These are phyloP conservation scores for Aptenodytes forsteri DNA, from an alignment of 2,113 vertebrate genomes.

Conservation along the genomic window DNA sequence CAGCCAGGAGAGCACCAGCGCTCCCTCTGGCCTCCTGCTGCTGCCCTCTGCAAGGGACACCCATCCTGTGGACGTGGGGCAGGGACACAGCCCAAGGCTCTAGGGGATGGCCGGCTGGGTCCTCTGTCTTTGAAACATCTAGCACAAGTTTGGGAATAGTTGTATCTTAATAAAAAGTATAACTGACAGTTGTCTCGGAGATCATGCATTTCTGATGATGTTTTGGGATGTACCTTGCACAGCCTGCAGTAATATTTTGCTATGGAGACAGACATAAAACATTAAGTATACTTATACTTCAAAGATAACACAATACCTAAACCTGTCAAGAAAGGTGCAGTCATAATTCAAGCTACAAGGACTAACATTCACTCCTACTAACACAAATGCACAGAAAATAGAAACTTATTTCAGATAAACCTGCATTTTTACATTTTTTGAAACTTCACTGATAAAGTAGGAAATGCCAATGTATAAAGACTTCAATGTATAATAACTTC, in stretches of 20 bases:
- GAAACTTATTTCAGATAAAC: not conserved
- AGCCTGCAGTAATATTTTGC: not conserved
- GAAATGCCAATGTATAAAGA: not conserved
- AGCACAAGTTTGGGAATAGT: not conserved
- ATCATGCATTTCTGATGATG: not conserved
- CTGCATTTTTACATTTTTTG: not conserved
- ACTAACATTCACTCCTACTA: not conserved
- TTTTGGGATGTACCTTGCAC: not conserved
- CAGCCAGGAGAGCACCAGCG: not conserved
- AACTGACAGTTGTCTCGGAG: not conserved
- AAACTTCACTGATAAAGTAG: not conserved
- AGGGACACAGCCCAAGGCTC: not conserved
- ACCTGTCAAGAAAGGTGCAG: not conserved
- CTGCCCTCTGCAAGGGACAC: not conserved
- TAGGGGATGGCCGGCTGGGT: not conserved
- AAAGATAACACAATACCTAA: not conserved
- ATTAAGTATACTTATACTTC: not conserved
- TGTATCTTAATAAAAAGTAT: not conserved
- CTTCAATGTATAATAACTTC: not conserved
- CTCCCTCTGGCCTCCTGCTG: not conserved
- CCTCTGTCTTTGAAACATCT: not conserved
- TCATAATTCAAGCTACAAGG: not conserved
- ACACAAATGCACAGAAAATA: not conserved
- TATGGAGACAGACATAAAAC: not conserved
- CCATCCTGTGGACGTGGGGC: fast-evolving